Evolutionary conservation across 2,888 invertebrate species (phyloP), one percentile per base, ranked within the genome.

Genomic region (Nesidiocoris tenuis): DNA sequence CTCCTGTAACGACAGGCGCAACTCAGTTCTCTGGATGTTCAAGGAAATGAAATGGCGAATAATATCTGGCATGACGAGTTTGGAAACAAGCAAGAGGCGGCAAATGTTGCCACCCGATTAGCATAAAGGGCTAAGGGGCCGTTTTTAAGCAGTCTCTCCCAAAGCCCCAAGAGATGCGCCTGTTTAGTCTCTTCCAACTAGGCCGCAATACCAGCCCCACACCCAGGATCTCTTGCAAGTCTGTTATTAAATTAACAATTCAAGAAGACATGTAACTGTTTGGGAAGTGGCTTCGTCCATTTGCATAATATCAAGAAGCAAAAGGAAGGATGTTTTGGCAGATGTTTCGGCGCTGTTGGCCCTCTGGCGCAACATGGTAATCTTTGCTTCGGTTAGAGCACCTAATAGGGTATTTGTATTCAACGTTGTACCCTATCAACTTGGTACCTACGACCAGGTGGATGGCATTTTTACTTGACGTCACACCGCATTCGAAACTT

Each of bases 181-280:
- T 39, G 39, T 3, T 39, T 39, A 59, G 18, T 17, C n/a, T 17
- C 21, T 21, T 22, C 64, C 64, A 19, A 39, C 66, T 18, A 5
- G 22, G 61, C 70, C 57, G 54, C 63, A 76, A 76, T 76, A 70
- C 63, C 76, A 25, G 39, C 59, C 70, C 63, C 39, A 7, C 39
- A 12, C 39, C 39, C 39, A 39, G 39, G 39, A 39, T 39, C 72
- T 19, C 39, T 21, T n/a, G n/a, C 57, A 59, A 65, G 57, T 65
- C 72, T 19, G 76, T 76, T 76, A 76, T 76, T 76, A 76, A 76
- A 76, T 76, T 76, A 76, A 76, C 76, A 76, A 76, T 76, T 76
- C 76, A 76, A 76, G 76, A 76, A 76, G 76, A 76, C 76, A 72
- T 76, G 76, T 72, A 72, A 76, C 76, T 59, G 72, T 66, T 72